These are phyloP conservation scores for Sorex maritimensis DNA, from an alignment of 2,797 vertebrate genomes.

Conservation along the genomic window DNA sequence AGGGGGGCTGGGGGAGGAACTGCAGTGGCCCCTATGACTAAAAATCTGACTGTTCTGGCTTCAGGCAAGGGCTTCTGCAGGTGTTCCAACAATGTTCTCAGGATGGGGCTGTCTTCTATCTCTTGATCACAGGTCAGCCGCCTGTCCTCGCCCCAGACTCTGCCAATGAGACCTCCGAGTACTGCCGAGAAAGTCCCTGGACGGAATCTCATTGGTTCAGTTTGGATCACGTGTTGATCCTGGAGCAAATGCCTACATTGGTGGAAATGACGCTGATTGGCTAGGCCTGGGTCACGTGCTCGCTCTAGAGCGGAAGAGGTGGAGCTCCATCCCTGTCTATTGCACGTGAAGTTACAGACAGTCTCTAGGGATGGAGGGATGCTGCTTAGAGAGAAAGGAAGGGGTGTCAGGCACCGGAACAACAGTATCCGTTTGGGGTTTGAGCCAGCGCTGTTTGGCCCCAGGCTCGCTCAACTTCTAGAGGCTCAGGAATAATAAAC, in stretches of 20 bases:
- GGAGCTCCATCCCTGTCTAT: not conserved
- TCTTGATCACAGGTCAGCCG: not conserved
- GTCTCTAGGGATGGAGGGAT: not conserved
- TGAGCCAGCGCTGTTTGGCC: not conserved
- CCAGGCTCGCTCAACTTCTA: not conserved
- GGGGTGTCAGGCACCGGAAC: not conserved
- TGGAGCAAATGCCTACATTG: not conserved
- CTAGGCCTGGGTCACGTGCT: not conserved
- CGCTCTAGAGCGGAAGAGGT: not conserved
- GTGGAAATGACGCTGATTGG: not conserved
- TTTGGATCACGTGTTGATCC: not conserved
- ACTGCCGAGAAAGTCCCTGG: not conserved
- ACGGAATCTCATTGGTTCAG: not conserved
- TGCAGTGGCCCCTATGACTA: not conserved
- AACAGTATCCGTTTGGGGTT: accelerated
- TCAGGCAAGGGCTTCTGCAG: not conserved
- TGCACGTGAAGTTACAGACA: not conserved
- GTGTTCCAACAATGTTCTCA: not conserved
- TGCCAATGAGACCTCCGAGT: not conserved
- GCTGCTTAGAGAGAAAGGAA: not conserved
- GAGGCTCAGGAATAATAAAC: not conserved
- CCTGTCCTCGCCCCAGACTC: not conserved
- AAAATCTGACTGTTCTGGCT: not conserved
- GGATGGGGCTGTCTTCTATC: not conserved
- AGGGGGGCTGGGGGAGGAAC: not conserved